Base-by-base conservation (phyloP, 2,113 vertebrate species). In the Oriolus oriolus region DNA sequence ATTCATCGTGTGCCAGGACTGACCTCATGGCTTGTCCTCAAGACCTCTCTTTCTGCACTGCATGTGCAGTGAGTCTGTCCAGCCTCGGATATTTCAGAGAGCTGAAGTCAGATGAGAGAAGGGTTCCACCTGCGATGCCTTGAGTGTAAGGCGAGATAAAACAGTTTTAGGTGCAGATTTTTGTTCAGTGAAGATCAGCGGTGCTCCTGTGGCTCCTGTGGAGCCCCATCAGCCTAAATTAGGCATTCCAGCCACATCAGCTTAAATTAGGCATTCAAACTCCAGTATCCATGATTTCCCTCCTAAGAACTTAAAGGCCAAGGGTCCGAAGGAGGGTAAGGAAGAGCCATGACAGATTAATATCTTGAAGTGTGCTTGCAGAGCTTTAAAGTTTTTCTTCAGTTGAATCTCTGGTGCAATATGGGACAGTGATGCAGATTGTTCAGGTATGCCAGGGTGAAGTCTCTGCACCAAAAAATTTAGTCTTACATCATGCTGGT, bases 351-450 rank as follows among this genome's bases (percentile, higher is more conserved):
- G 54, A 30, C 41, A 90, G 47, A 70, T 70, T 31, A 75, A 3
- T 61, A 37, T 82, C 30, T 78, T 57, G 61, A 91, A 83, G 49
- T 61, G 45, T 65, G 17, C 47, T 90, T 91, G 17, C 39, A 85
- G 35, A 80, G 42, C 45, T 93, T 73, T 74, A 12, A 53, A 90
- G 8, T 70, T 91, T 91, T 74, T 27, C 54, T 84, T 90, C 42
- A 61, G 42, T 23, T 80, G 35, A 80, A 47, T 87, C 35, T 66
- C 6, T 75, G 73, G 47, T 3, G 1, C 54, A 60, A 1, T 52
- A 35, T 15, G 27, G 31, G 21, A 31, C 18, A 35, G 59, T 74
- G 63, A 47, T 83, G 64, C 64, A 88, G 20, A 54, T 75, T 66
- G 59, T 63, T 91, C 26, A 83, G 31, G 10, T 31, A 18, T 66